Evolutionary conservation across 2,888 invertebrate species (phyloP).

Genomic region (Hyposoter dolosus): DNA sequence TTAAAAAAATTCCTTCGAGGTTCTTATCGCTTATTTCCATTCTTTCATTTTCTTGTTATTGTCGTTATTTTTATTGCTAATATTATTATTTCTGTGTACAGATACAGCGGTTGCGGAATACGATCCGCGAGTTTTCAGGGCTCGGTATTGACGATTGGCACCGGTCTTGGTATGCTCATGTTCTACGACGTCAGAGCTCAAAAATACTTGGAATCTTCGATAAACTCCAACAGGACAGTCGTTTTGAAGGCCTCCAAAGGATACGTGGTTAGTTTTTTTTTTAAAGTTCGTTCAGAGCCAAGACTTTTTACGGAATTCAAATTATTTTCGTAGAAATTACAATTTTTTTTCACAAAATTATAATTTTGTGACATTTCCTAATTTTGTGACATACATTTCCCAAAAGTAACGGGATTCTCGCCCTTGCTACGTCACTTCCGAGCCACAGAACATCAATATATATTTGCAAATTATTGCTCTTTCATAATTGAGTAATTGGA

Average conservation of each 20-base stretch:
- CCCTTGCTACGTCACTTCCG: background rate
- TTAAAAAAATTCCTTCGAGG: constrained; percentile 84
- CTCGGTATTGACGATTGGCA: constrained; percentile 96
- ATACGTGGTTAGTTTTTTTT: constrained; percentile 89
- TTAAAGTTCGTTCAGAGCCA: background rate
- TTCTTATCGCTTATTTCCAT: constrained; percentile 66
- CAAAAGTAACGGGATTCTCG: background rate
- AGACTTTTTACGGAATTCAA: background rate
- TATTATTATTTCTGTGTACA: constrained; percentile 73
- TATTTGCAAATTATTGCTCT: no score
- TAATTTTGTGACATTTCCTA: background rate
- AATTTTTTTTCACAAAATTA: background rate
- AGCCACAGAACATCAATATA: no score
- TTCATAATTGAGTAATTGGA: no score
- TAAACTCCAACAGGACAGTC: constrained; percentile 94
- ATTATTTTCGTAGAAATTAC: background rate
- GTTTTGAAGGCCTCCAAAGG: constrained; percentile 95
- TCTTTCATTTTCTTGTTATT: constrained; percentile 1
- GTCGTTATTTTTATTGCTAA: no score
- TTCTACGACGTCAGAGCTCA: constrained; percentile 97
- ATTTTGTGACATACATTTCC: no score
- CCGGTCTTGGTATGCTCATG: constrained; percentile 95
- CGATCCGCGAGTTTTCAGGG: constrained; percentile 96
- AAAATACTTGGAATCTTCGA: constrained; percentile 96
- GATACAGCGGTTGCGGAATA: constrained; percentile 96